Evolutionary conservation across 2,113 vertebrate genomes (phyloP).

Genomic region (Orientallactaga bullata): DNA sequence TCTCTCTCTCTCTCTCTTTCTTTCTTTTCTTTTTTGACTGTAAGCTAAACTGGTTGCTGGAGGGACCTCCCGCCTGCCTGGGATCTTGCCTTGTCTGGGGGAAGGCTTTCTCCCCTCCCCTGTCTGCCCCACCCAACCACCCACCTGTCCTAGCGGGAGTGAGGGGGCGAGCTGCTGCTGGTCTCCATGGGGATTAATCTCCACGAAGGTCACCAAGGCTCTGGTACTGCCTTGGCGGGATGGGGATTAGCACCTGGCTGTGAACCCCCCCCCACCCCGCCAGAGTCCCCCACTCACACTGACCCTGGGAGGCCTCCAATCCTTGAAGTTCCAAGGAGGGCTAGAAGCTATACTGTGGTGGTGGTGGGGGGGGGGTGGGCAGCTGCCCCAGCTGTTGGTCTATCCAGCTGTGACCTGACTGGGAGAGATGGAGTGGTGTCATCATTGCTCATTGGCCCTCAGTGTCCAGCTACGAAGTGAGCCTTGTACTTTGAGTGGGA

Average conservation of each 20-base stretch:
- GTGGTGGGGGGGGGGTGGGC: not conserved
- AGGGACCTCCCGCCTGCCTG: slow-evolving; percentile 2
- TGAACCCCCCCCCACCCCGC: slow-evolving; percentile 35
- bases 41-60: not conserved
- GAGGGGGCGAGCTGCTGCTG: slow-evolving; percentile 67
- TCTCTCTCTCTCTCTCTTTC: no score
- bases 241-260: slow-evolving; percentile 85
- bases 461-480: not conserved
- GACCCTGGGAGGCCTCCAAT: not conserved
- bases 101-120: not conserved
- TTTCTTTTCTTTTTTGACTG: not conserved
- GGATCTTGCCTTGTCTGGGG: not conserved
- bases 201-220: slow-evolving; percentile 87
- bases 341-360: not conserved
- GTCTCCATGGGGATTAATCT: slow-evolving; percentile 90
- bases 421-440: not conserved
- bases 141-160: slow-evolving; percentile 52
- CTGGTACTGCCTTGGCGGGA: slow-evolving; percentile 80
- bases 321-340: slow-evolving; percentile 41
- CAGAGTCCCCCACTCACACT: not conserved
- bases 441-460: not conserved
- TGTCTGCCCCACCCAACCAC: not conserved
- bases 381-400: not conserved
- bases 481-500: not conserved
- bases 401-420: slow-evolving; percentile 17